phyloP scores from a whole-genome alignment of 2,113 vertebrate genomes.

The Clinocottus analis region DNA sequence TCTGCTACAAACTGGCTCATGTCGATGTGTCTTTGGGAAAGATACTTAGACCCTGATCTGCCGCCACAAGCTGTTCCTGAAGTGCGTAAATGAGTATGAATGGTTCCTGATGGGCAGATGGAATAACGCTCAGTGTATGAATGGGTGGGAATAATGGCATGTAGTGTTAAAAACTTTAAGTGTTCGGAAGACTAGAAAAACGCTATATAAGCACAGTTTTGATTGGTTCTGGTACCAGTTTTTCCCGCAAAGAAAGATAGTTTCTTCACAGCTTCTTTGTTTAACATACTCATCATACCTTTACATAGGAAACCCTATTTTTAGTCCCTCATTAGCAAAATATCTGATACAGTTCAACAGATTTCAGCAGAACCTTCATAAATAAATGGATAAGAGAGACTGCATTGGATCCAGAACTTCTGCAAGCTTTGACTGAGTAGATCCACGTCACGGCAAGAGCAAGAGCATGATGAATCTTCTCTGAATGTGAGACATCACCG shows the following conservation, averaged over 20 bases:
- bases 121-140: no score
- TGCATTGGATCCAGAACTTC: background rate
- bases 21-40: no score
- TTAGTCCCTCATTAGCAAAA: background rate
- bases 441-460: conserved; percentile 25
- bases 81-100: no score
- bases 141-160: no score
- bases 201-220: no score
- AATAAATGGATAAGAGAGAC: conserved; percentile 23
- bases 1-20: background rate
- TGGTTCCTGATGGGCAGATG: no score
- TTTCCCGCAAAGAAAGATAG: background rate
- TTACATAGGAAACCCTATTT: conserved; percentile 8
- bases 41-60: no score
- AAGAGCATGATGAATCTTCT: conserved; percentile 17
- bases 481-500: conserved; percentile 28
- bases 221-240: no score
- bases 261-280: background rate
- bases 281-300: background rate
- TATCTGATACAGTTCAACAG: conserved; percentile 4
- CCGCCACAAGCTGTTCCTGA: no score
- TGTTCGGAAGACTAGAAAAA: no score
- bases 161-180: no score
- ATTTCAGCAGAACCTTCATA: conserved; percentile 9
- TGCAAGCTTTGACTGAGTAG: background rate